Evolutionary conservation across 2,888 invertebrate genomes (phyloP).

Genomic region (Leucoma salicis): DNA sequence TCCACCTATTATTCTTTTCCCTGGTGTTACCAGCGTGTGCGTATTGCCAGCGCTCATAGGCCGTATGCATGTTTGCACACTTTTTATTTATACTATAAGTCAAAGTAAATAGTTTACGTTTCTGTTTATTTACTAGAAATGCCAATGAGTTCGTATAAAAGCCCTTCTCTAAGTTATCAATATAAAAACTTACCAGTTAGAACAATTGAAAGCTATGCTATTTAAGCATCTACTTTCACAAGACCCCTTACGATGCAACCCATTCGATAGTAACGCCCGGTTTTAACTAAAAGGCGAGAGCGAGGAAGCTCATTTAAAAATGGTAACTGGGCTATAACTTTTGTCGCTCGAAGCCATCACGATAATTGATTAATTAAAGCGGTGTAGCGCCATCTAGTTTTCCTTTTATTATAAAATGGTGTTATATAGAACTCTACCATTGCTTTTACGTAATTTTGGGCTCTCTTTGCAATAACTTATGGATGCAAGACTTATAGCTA

Average conservation of each 20-base stretch:
- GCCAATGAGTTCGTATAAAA: constrained; percentile 11
- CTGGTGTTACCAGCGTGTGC: too few species aligned
- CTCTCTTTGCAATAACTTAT: too few species aligned
- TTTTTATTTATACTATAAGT: too few species aligned
- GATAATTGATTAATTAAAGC: constrained; percentile 61
- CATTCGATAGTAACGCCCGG: neutral
- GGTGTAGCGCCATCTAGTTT: constrained; percentile 39
- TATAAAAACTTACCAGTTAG: constrained; percentile 38
- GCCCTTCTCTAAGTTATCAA: constrained; percentile 14
- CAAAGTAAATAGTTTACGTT: too few species aligned
- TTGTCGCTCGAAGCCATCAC: constrained; percentile 44
- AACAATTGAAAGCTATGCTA: constrained; percentile 49
- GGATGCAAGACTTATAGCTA: too few species aligned
- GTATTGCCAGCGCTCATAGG: too few species aligned
- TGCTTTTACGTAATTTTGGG: constrained; percentile 11
- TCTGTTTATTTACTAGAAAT: too few species aligned
- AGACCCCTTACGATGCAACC: constrained; percentile 22
- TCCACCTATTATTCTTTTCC: too few species aligned
- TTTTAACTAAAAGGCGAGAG: constrained; percentile 3
- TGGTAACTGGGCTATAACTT: constrained; percentile 41
- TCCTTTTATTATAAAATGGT: constrained; percentile 21
- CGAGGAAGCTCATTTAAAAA: constrained; percentile 14
- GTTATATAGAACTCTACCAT: constrained; percentile 19
- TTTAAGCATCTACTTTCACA: constrained; percentile 36
- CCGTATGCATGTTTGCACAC: too few species aligned